Conservation (phyloP, 2,113 vertebrate genomes). For the Petromus typicus region DNA sequence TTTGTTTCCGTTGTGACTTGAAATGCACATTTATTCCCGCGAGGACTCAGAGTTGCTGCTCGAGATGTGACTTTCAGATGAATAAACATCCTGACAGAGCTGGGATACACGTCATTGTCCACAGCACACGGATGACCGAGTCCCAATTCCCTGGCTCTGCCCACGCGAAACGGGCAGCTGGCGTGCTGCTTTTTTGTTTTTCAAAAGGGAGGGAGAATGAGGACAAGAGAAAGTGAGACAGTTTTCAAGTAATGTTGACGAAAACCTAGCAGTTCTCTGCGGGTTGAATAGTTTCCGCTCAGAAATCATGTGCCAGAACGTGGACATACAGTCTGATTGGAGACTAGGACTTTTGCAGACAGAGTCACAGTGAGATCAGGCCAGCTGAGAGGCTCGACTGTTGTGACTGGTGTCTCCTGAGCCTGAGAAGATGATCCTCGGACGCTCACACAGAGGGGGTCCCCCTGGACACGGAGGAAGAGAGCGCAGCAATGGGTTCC, state of each 20-base stretch:
- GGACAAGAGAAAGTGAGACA: no score
- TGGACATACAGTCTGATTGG: not conserved
- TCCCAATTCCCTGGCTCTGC: not conserved
- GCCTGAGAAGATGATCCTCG: not conserved
- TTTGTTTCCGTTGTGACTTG: not conserved
- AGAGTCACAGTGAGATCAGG: not conserved
- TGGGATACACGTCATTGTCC: not conserved
- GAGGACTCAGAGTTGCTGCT: not conserved
- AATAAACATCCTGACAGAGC: not conserved
- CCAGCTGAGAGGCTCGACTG: not conserved
- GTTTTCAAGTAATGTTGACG: not conserved
- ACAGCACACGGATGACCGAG: not conserved
- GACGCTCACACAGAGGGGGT: not conserved
- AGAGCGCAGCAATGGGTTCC: not conserved
- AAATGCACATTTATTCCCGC: not conserved
- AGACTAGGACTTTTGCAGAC: not conserved
- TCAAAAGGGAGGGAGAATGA: not conserved
- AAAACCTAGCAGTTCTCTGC: not conserved
- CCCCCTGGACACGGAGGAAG: not conserved
- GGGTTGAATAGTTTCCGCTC: not conserved
- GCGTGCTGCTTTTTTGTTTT: not conserved
- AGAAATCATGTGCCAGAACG: not conserved
- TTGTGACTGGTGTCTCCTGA: not conserved
- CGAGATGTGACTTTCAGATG: not conserved
- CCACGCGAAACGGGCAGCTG: not conserved